Base-by-base conservation (phyloP, 1,140 invertebrate species). In the Leptopilina boulardi region DNA sequence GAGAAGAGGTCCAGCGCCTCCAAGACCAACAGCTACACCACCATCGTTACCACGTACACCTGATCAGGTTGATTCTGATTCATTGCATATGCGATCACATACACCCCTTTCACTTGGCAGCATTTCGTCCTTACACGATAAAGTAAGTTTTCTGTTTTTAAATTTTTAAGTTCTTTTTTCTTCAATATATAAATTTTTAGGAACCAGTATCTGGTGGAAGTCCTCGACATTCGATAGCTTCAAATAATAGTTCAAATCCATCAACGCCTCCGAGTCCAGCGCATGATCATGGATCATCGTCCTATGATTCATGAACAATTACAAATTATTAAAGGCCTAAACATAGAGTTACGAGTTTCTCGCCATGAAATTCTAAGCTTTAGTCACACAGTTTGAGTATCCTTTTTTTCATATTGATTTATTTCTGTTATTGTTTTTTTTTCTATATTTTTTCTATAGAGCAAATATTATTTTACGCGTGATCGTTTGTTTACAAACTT, bases 191-290 rank as follows among this genome's bases (percentile, higher is more conserved):
- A 47, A 38, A 71, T 56, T 13, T 70, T 80, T 80, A 93, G 91
- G 92, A 91, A 59, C 91, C 90, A 77, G 89, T 89, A 74, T 87
- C 91, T 47, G 92, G 92, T 81, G 92, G 92, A 79, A 94, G 93
- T 86, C 94, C 95, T 44, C 92, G 95, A 73, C 95, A 96, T 87
- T 96, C 95, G 47, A 94, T 96, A 83, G 95, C 95, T 30, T 96
- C 95, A 51, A 96, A 96, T 89, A 96, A 95, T 88, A 96, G 95
- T 90, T 96, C 94, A 84, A 95, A 95, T 88, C 92, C 94, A 79
- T 95, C 95, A 75, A 96, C 94, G 77, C 95, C 95, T 74, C 95
- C 95, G 26, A 95, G 94, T 86, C 94, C 95, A 41, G 93, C 94
- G 79, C 92, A 94, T 76, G 94, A 95, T 86, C 94, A 94, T 84